A percentile compares a stretch with the other conserved stretches of the same genome.
phyloP scores from a whole-genome alignment of 2,797 vertebrate species.

The Coilia nasus region DNA sequence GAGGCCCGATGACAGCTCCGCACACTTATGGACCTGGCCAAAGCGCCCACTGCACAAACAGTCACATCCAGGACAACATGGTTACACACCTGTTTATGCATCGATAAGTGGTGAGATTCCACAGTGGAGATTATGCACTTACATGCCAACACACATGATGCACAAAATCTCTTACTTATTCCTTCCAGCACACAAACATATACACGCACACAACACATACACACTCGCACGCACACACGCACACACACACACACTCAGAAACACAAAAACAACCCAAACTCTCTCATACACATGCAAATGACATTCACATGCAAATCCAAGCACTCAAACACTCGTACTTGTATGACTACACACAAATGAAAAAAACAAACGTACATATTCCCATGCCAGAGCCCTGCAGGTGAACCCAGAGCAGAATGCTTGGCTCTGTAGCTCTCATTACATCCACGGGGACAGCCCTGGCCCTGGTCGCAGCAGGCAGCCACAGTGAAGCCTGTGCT shows the following conservation, averaged over 20 bases:
- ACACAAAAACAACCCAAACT: no score
- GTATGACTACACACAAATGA: not conserved
- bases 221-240: not conserved
- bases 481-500: not conserved
- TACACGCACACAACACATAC: constrained; percentile 34
- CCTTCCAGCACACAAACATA: constrained; percentile 21
- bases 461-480: not conserved
- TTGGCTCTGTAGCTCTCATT: not conserved
- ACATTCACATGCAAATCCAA: not conserved
- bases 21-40: constrained; percentile 87
- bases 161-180: not conserved
- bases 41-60: constrained; percentile 79
- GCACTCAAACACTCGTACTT: not conserved
- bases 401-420: not conserved
- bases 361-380: not conserved
- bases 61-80: not conserved
- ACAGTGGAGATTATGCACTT: not conserved
- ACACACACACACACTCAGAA: not conserved
- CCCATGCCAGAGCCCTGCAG: not conserved
- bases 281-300: not conserved
- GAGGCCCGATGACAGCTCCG: constrained; percentile 79
- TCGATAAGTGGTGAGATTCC: not conserved
- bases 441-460: not conserved
- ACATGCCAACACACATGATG: not conserved
- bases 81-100: not conserved